Evolutionary conservation across 2,797 vertebrate genomes (phyloP).

Genomic region (Rhadinocentrus ornatus): DNA sequence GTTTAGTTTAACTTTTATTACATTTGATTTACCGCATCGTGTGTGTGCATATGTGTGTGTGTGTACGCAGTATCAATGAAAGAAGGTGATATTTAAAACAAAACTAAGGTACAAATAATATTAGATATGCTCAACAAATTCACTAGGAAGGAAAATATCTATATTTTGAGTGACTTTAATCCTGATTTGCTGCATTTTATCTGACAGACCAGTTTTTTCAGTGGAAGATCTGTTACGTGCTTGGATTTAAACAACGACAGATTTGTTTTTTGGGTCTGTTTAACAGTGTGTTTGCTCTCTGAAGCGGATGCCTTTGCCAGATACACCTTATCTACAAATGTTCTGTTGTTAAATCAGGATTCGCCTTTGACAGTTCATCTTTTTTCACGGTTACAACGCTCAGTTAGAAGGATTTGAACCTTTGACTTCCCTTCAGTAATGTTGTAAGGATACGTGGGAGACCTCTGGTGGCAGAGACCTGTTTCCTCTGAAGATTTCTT

Average conservation of each 20-base stretch:
- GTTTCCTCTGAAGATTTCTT: slow-evolving; percentile 14
- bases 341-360: slow-evolving; percentile 23
- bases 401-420: slow-evolving; percentile 3
- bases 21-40: slow-evolving; percentile 8
- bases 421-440: slow-evolving; percentile 1
- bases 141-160: background rate
- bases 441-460: slow-evolving; percentile 37
- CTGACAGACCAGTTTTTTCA: slow-evolving; percentile 7
- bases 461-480: slow-evolving; percentile 69
- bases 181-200: slow-evolving; percentile 18
- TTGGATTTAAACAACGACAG: slow-evolving; percentile 17
- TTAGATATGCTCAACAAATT: slow-evolving; percentile 18
- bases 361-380: slow-evolving; percentile 8
- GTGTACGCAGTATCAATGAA: slow-evolving; percentile 61
- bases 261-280: slow-evolving; percentile 30
- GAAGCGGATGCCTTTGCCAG: slow-evolving; percentile 2
- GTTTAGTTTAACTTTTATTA: slow-evolving; percentile 18
- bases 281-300: background rate
- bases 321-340: slow-evolving; percentile 17
- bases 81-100: slow-evolving; percentile 18
- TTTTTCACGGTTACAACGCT: slow-evolving; percentile 18
- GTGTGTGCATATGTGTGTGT: slow-evolving; percentile 16
- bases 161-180: slow-evolving; percentile 15
- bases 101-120: slow-evolving; percentile 26
- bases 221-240: slow-evolving; percentile 13